A percentile compares a stretch with the other conserved stretches of the same genome.
phyloP scores from a whole-genome alignment of 2,113 vertebrate genomes.

The Neotoma lepida region DNA sequence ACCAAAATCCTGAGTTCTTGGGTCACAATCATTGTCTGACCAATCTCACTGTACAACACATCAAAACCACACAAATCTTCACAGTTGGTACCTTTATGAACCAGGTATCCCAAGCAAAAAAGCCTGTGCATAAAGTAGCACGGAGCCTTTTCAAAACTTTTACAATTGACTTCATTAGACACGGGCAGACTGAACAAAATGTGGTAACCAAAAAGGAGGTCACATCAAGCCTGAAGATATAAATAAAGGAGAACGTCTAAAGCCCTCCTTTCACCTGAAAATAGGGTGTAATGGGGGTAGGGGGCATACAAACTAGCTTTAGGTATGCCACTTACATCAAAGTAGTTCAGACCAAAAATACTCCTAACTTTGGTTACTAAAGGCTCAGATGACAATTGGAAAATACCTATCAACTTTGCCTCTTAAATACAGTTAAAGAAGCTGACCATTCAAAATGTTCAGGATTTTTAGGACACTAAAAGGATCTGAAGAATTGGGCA shows the following conservation, averaged over 20 bases:
- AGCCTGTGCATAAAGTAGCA: neutral
- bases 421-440: conserved; percentile 6
- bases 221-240: neutral
- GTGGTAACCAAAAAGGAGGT: conserved; percentile 1
- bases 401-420: neutral
- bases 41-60: neutral
- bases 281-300: neutral
- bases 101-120: neutral
- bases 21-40: neutral
- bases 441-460: neutral
- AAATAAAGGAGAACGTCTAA: conserved; percentile 44
- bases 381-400: conserved; percentile 11
- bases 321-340: neutral
- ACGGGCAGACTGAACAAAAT: conserved; percentile 20
- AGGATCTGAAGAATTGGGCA: neutral
- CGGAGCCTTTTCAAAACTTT: conserved; percentile 12
- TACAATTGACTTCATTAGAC: conserved; percentile 1
- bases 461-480: conserved; percentile 1
- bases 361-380: conserved; percentile 1
- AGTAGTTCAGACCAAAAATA: conserved; percentile 15
- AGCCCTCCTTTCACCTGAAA: neutral
- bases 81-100: neutral
- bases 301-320: neutral
- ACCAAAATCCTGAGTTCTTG: neutral
- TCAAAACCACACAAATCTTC: conserved; percentile 34